Conservation (phyloP, 1,140 invertebrate genomes). For the Pseudomyrmex concolor region DNA sequence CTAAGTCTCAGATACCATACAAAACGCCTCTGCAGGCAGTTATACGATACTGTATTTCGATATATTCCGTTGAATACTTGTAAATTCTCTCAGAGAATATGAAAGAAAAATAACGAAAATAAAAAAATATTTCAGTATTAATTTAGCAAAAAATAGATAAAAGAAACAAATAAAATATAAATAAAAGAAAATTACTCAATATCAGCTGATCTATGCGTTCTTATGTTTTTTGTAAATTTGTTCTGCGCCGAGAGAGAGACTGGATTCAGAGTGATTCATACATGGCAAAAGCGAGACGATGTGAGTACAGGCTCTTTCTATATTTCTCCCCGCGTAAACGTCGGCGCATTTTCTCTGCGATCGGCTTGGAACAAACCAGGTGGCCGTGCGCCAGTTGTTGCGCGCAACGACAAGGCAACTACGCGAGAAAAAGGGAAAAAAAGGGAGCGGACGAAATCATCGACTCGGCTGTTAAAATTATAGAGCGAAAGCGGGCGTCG, state of each 20-base stretch:
- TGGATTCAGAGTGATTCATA: slow-evolving; percentile 12
- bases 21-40: no score
- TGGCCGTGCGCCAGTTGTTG: slow-evolving; percentile 78
- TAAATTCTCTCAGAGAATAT: background rate
- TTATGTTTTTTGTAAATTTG: background rate
- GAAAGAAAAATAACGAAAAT: background rate
- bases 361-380: slow-evolving; percentile 78
- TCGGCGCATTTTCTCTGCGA: slow-evolving; percentile 68
- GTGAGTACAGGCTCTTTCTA: background rate
- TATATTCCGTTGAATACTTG: background rate
- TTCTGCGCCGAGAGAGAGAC: no score
- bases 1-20: background rate
- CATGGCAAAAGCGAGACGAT: background rate
- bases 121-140: background rate
- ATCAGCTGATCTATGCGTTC: background rate
- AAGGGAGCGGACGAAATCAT: slow-evolving; percentile 76
- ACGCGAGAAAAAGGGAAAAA: slow-evolving; percentile 33
- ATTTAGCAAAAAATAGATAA: no score
- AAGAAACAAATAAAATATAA: background rate
- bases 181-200: background rate
- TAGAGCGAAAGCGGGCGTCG: slow-evolving; percentile 81
- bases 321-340: background rate
- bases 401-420: slow-evolving; percentile 70
- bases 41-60: background rate
- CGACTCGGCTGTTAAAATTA: slow-evolving; percentile 82